Evolutionary conservation across 2,797 vertebrate genomes (phyloP).

Genomic region (Tachyglossus aculeatus): DNA sequence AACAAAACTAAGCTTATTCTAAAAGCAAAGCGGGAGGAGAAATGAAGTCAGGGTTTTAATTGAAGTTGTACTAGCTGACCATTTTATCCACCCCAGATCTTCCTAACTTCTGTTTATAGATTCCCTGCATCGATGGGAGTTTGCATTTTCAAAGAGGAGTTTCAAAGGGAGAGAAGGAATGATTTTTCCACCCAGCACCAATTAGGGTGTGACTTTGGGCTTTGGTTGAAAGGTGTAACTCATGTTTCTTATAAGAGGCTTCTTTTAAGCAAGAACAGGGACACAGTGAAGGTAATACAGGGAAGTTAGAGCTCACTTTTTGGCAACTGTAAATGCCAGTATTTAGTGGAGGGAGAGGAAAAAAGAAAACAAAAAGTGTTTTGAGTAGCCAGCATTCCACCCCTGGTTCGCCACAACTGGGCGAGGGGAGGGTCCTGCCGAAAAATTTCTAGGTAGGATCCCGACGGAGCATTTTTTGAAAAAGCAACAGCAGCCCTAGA

Average conservation of each 20-base stretch:
- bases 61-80: too few relatives aligned
- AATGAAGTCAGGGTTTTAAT: too few relatives aligned
- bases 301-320: not conserved
- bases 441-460: not conserved
- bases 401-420: not conserved
- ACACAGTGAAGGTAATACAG: not conserved
- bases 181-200: not conserved
- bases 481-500: not conserved
- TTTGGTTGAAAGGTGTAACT: not conserved
- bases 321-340: not conserved
- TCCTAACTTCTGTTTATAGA: too few relatives aligned
- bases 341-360: not conserved
- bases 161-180: not conserved
- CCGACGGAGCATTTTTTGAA: not conserved
- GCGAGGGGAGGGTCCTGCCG: not conserved
- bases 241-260: slow-evolving; percentile 1
- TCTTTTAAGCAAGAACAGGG: slow-evolving; percentile 4
- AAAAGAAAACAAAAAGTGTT: not conserved
- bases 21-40: too few relatives aligned
- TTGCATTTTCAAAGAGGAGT: slow-evolving; percentile 19
- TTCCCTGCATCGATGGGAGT: too few relatives aligned
- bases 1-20: too few relatives aligned
- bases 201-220: not conserved
- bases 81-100: too few relatives aligned
- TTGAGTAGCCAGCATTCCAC: too few relatives aligned